phyloP scores from a whole-genome alignment of 1,140 invertebrate species.

The Protaetia brevitarsis region DNA sequence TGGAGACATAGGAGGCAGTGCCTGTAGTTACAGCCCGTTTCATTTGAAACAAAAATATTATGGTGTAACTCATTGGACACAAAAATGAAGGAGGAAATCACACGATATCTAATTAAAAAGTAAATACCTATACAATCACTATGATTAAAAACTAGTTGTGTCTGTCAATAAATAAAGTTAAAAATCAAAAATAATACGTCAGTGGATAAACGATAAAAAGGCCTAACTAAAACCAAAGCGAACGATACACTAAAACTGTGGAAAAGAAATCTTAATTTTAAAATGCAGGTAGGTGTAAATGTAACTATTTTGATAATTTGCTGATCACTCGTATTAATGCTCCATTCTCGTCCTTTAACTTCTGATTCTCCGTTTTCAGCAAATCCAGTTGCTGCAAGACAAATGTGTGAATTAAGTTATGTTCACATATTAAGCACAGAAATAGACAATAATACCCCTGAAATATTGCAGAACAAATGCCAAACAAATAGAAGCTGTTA shows the following conservation, averaged over 20 bases:
- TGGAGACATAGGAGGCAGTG: slow-evolving; percentile 7
- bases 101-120: slow-evolving; percentile 11
- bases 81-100: not conserved
- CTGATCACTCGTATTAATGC: slow-evolving; percentile 97
- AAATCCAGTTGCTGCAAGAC: slow-evolving; percentile 81
- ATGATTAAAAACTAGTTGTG: slow-evolving; percentile 17
- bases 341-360: slow-evolving; percentile 96
- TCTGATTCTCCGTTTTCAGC: slow-evolving; percentile 89
- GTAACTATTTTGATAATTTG: slow-evolving; percentile 86
- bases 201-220: slow-evolving; percentile 18
- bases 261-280: slow-evolving; percentile 19
- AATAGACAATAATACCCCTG: slow-evolving; percentile 22
- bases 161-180: slow-evolving; percentile 15
- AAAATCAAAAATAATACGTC: slow-evolving; percentile 20
- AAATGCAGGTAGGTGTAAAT: slow-evolving; percentile 21
- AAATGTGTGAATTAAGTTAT: not conserved
- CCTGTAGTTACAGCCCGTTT: slow-evolving; percentile 2
- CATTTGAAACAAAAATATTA: not conserved
- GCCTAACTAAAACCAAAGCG: slow-evolving; percentile 13
- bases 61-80: not conserved
- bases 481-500: not conserved
- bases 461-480: slow-evolving; percentile 2
- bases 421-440: slow-evolving; percentile 8
- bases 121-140: not conserved
- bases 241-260: slow-evolving; percentile 10